Evolutionary conservation across 2,888 invertebrate species (phyloP).

Genomic region (Perizoma affinitatum): DNA sequence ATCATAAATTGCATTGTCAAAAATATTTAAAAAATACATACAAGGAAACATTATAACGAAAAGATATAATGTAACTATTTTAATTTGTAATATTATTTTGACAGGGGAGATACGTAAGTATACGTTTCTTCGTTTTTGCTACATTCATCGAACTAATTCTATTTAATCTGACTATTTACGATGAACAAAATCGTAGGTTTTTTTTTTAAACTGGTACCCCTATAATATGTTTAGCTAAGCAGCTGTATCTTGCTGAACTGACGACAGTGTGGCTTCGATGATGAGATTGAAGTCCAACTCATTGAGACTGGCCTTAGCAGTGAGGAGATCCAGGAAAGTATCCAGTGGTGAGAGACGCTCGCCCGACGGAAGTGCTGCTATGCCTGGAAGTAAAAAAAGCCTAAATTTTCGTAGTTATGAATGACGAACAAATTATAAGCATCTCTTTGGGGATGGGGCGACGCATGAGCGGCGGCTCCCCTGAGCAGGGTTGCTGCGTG

Average conservation of each 20-base stretch:
- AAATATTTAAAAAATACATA: not conserved
- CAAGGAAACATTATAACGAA: not conserved
- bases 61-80: not conserved
- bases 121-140: too few species aligned
- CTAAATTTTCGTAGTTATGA: not conserved
- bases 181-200: too few species aligned
- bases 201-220: too few species aligned
- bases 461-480: slow-evolving; percentile 45
- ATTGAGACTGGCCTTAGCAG: slow-evolving; percentile 93
- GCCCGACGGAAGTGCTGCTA: slow-evolving; percentile 88
- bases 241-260: slow-evolving; percentile 63
- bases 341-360: slow-evolving; percentile 91
- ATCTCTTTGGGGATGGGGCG: slow-evolving; percentile 34
- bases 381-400: slow-evolving; percentile 72
- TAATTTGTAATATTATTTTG: too few species aligned
- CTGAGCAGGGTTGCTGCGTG: slow-evolving; percentile 7
- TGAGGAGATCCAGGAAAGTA: slow-evolving; percentile 92
- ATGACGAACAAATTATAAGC: too few species aligned
- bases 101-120: too few species aligned
- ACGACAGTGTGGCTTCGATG: slow-evolving; percentile 91
- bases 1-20: not conserved
- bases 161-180: too few species aligned
- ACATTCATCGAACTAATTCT: too few species aligned
- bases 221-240: slow-evolving; percentile 33
- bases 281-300: slow-evolving; percentile 93